phyloP scores from a whole-genome alignment of 1,140 invertebrate genomes.

The Oscheius sp. region DNA sequence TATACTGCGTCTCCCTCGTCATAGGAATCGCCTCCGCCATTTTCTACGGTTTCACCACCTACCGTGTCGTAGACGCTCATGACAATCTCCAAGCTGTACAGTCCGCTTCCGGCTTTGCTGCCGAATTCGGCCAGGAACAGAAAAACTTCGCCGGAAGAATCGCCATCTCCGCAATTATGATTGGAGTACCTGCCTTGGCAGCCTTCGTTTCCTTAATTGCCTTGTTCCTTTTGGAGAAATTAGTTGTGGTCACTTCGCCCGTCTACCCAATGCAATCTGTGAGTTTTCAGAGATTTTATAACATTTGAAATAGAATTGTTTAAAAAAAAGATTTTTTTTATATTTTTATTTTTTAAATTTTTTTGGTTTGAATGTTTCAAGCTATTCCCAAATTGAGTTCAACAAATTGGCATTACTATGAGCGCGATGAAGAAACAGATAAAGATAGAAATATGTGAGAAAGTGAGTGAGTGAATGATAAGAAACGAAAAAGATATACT shows the following conservation, averaged over 20 bases:
- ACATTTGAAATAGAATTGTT: no score
- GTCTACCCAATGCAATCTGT: constrained; percentile 38
- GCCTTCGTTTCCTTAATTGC: constrained; percentile 47
- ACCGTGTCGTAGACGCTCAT: constrained; percentile 52
- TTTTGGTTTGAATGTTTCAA: no score
- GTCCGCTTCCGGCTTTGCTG: constrained; percentile 40
- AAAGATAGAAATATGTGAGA: no score
- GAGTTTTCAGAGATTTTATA: neutral
- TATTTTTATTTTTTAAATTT: no score
- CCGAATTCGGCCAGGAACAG: constrained; percentile 42
- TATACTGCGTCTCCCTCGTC: constrained; percentile 49
- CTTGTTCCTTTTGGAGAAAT: constrained; percentile 46
- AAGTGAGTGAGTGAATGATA: no score
- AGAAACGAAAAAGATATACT: no score
- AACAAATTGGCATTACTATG: no score
- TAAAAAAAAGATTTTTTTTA: no score
- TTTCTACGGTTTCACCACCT: constrained; percentile 60
- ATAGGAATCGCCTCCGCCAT: constrained; percentile 49
- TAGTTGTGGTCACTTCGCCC: constrained; percentile 45
- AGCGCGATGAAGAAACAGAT: no score
- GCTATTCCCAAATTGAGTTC: no score
- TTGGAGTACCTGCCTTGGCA: constrained; percentile 44
- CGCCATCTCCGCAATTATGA: constrained; percentile 51
- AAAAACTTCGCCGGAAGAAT: constrained; percentile 51
- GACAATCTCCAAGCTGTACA: constrained; percentile 43